Percentiles rank a stretch among this genome's conserved stretches.
These are phyloP conservation scores for Apteryx owenii DNA, from an alignment of 2,113 vertebrate species.

Conservation along the genomic window DNA sequence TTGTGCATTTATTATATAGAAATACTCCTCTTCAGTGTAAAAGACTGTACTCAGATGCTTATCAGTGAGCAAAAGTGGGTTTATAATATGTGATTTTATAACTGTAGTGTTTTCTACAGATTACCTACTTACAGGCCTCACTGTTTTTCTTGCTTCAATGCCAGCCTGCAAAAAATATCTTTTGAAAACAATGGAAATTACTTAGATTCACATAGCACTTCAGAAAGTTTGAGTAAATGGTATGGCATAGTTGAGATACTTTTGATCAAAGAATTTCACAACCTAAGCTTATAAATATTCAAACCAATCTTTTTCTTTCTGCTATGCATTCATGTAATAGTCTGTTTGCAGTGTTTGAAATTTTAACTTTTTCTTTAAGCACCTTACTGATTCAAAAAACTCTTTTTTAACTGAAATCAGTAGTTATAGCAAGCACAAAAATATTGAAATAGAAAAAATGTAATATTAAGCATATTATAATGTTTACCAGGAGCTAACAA, in stretches of 20 bases:
- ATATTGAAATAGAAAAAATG: neutral
- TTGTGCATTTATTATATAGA: neutral
- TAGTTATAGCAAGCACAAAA: neutral
- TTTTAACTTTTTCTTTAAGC: neutral
- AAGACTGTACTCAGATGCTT: neutral
- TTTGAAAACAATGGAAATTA: conserved; percentile 63
- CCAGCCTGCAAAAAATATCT: conserved; percentile 12
- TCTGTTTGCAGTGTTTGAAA: neutral
- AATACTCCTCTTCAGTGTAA: neutral
- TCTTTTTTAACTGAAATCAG: neutral
- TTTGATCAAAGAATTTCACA: conserved; percentile 53
- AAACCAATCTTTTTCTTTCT: neutral
- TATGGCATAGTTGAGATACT: neutral
- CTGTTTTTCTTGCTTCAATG: conserved; percentile 53
- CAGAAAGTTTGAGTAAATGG: conserved; percentile 36
- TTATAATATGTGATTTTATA: conserved; percentile 11
- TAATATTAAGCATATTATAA: neutral
- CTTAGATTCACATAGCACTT: conserved; percentile 16
- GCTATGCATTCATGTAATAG: neutral
- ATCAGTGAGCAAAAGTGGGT: conserved; percentile 19
- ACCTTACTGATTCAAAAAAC: neutral
- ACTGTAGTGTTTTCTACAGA: conserved; percentile 19
- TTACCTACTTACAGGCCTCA: conserved; percentile 12
- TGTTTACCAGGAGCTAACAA: neutral
- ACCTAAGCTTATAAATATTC: conserved; percentile 23